phyloP scores from a whole-genome alignment of 2,113 vertebrate species.

The Oreochromis spilurus region DNA sequence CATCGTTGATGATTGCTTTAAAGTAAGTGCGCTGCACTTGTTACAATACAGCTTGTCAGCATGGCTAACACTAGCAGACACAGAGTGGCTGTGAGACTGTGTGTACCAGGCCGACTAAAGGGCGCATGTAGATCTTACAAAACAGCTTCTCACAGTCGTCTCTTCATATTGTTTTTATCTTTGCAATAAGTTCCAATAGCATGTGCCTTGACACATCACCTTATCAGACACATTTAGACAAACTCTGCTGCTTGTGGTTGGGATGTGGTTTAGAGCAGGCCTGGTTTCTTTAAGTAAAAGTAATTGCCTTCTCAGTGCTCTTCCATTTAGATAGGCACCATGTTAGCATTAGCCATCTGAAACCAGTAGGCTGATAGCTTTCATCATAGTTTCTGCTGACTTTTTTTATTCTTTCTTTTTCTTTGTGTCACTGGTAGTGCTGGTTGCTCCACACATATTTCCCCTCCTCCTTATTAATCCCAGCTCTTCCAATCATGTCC shows the following conservation, averaged over 20 bases:
- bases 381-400: not conserved
- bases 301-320: not conserved
- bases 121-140: rapidly evolving
- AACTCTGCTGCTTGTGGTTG: not conserved
- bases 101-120: not conserved
- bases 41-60: rapidly evolving
- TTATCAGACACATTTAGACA: not conserved
- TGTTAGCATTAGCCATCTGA: not conserved
- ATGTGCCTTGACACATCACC: not conserved
- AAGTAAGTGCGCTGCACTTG: not conserved
- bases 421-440: not conserved
- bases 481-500: not conserved
- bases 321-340: not conserved
- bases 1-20: not conserved
- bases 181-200: not conserved
- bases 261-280: not conserved
- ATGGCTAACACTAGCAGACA: not conserved
- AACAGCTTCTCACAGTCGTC: not conserved
- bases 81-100: not conserved
- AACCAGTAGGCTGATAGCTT: not conserved
- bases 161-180: not conserved
- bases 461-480: not conserved
- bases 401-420: not conserved
- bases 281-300: not conserved
- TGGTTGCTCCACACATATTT: not conserved